Conservation (phyloP, 1,140 invertebrate species). For the Drosophila varians region DNA sequence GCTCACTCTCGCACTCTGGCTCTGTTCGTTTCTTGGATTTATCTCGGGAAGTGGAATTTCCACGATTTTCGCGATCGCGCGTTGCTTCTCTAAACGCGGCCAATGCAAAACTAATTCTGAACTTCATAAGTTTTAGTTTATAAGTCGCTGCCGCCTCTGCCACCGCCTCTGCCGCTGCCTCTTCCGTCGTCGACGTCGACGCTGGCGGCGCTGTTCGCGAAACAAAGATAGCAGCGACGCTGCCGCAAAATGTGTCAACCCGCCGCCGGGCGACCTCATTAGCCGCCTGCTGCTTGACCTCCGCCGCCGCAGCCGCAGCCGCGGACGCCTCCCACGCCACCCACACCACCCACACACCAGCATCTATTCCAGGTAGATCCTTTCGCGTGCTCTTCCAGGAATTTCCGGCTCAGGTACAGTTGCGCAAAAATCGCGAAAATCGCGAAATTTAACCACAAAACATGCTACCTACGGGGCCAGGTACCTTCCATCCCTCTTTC, state of each 20-base stretch:
- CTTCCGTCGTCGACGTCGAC: background rate
- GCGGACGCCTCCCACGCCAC: too few relatives aligned
- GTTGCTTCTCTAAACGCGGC: conserved; percentile 73
- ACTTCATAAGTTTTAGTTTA: conserved; percentile 77
- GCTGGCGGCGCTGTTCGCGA: background rate
- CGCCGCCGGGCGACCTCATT: conserved; percentile 51
- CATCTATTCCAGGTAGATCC: too few relatives aligned
- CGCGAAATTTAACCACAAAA: too few relatives aligned
- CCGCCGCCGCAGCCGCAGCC: too few relatives aligned
- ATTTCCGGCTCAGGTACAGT: conserved; percentile 4
- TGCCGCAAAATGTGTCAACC: conserved; percentile 37
- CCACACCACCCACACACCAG: too few relatives aligned
- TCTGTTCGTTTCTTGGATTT: too few relatives aligned
- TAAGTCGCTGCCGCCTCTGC: conserved; percentile 47
- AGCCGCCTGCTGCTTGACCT: conserved; percentile 15
- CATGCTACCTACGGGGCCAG: too few relatives aligned
- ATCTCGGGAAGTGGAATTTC: too few relatives aligned
- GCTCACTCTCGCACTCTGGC: too few relatives aligned
- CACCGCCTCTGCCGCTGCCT: too few relatives aligned
- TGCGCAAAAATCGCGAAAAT: background rate
- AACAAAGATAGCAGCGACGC: conserved; percentile 41
- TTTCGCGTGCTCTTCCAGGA: background rate
- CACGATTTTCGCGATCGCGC: background rate
- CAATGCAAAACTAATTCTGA: conserved; percentile 81
- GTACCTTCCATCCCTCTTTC: too few relatives aligned